These are phyloP conservation scores for Sebastes steindachneri DNA, from an alignment of 2,797 vertebrate genomes.

Conservation along the genomic window DNA sequence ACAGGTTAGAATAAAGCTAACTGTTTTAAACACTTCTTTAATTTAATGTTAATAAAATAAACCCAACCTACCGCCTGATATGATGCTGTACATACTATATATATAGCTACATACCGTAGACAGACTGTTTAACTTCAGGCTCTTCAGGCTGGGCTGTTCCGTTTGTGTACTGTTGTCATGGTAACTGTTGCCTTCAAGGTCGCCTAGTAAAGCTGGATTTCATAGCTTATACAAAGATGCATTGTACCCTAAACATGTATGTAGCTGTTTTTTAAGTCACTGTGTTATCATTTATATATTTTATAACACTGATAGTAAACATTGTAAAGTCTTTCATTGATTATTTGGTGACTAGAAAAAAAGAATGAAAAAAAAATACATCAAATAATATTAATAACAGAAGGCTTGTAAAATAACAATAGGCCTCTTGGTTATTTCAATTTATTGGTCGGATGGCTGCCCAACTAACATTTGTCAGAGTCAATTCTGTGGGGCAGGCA, in stretches of 20 bases:
- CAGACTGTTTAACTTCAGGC: too few species aligned
- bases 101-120: too few species aligned
- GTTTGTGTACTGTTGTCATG: constrained; percentile 61
- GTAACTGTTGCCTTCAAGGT: constrained; percentile 53
- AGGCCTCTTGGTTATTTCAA: accelerated
- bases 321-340: background rate
- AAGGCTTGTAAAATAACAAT: background rate
- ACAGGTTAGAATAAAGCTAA: background rate
- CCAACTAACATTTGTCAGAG: background rate
- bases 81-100: too few species aligned
- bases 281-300: background rate
- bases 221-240: background rate
- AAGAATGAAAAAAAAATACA: background rate
- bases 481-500: background rate
- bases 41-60: background rate
- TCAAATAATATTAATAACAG: background rate
- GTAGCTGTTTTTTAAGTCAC: background rate
- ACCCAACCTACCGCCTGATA: background rate
- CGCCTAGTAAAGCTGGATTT: background rate
- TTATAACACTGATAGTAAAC: background rate
- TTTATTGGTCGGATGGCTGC: background rate
- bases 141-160: accelerated
- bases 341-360: background rate
- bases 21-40: background rate
- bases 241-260: too few species aligned